A percentile compares a stretch with the other conserved stretches of the same genome.
Evolutionary conservation across 1,140 invertebrate species (phyloP).

Genomic region (Cepaea nemoralis): DNA sequence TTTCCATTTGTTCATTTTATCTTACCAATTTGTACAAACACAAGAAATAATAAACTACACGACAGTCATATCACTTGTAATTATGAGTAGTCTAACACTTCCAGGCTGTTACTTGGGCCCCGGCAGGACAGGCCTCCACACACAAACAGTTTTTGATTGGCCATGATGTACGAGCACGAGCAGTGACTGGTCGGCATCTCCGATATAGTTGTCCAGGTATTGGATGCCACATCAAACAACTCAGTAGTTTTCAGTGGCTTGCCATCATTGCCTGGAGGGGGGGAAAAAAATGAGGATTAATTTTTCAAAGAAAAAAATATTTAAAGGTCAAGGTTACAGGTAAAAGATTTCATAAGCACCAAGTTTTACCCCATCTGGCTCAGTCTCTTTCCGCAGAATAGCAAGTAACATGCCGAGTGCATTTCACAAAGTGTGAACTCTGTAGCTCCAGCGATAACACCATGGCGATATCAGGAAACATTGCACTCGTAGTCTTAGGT

Average conservation of each 20-base stretch:
- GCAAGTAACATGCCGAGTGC: too few relatives aligned
- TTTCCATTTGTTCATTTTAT: too few relatives aligned
- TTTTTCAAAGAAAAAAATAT: too few relatives aligned
- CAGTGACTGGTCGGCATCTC: slow-evolving; percentile 63
- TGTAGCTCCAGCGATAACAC: too few relatives aligned
- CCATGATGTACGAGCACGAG: slow-evolving; percentile 64
- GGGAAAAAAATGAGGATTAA: not conserved
- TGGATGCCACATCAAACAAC: slow-evolving; percentile 56
- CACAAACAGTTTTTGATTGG: slow-evolving; percentile 58
- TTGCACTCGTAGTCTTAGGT: not conserved
- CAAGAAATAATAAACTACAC: not conserved
- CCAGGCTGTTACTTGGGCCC: slow-evolving; percentile 52
- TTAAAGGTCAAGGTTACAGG: too few relatives aligned
- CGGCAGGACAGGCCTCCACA: slow-evolving; percentile 64
- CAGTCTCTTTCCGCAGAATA: too few relatives aligned
- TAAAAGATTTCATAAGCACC: too few relatives aligned
- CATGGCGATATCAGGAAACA: too few relatives aligned
- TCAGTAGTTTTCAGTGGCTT: slow-evolving; percentile 63
- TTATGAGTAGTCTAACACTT: slow-evolving; percentile 42
- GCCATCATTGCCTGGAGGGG: slow-evolving; percentile 64
- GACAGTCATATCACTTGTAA: not conserved
- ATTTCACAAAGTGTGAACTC: too few relatives aligned
- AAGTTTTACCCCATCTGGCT: too few relatives aligned
- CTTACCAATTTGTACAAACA: not conserved
- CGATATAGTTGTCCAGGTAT: slow-evolving; percentile 58